These are phyloP conservation scores for Scylla paramamosain DNA, from an alignment of 1,140 invertebrate species.

Conservation along the genomic window DNA sequence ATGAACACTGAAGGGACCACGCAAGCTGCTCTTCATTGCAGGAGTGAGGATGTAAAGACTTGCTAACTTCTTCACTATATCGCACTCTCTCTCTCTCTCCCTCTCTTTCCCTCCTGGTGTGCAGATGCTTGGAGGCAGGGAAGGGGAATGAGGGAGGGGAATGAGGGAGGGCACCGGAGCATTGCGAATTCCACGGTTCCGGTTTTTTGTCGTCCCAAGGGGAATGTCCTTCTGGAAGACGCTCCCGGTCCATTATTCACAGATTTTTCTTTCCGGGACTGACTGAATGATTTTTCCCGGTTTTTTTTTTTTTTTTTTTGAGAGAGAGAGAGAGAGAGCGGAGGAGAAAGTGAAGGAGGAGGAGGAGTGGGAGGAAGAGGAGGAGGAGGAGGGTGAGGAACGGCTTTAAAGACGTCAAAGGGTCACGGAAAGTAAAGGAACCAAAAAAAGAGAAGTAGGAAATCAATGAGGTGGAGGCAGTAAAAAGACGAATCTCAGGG, in stretches of 20 bases:
- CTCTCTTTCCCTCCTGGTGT: no score
- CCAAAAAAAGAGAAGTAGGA: neutral
- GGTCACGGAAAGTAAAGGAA: no score
- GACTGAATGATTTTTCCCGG: neutral
- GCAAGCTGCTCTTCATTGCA: no score
- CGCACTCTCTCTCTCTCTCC: no score
- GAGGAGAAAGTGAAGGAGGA: neutral
- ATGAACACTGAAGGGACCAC: no score
- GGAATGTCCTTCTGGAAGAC: slow-evolving; percentile 19
- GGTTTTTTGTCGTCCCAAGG: neutral
- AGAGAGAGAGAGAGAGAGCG: neutral
- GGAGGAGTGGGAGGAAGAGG: neutral
- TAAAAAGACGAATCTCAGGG: neutral
- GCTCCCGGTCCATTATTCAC: neutral
- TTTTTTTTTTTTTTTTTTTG: neutral
- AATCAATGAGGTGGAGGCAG: neutral
- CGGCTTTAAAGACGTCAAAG: neutral
- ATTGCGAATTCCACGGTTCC: neutral
- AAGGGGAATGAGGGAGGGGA: neutral
- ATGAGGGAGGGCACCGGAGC: neutral
- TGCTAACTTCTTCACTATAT: no score
- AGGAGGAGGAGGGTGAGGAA: neutral
- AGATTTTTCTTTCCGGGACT: neutral
- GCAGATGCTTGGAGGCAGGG: neutral
- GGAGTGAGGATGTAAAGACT: no score